Conservation (phyloP, 1,140 invertebrate species). For the Sinella curviseta region DNA sequence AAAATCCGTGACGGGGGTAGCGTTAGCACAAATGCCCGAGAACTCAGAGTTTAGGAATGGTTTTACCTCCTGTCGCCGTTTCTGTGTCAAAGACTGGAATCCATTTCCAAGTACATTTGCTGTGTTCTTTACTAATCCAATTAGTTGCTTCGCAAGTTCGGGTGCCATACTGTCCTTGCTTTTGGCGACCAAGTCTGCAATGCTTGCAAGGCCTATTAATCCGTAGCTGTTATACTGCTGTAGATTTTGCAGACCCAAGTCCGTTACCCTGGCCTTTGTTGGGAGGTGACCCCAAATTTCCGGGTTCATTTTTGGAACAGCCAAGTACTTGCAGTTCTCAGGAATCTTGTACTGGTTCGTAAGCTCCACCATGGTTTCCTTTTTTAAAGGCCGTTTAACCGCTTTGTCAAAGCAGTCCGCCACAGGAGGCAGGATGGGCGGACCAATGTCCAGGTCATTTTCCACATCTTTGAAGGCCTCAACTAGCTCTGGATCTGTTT, state of each 20-base stretch:
- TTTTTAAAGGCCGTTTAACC: not conserved
- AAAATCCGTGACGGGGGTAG: slow-evolving; percentile 19
- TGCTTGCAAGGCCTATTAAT: not conserved
- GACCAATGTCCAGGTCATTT: too few relatives aligned
- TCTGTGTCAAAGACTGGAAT: not conserved
- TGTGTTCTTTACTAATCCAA: slow-evolving; percentile 13
- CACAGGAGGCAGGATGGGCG: too few relatives aligned
- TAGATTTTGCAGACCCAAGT: slow-evolving; percentile 18
- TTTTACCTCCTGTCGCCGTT: not conserved
- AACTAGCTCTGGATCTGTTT: too few relatives aligned
- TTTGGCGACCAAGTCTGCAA: slow-evolving; percentile 12
- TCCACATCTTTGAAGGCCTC: too few relatives aligned
- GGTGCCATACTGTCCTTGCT: not conserved
- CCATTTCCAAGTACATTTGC: not conserved
- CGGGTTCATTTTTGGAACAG: slow-evolving; percentile 32
- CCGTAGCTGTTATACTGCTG: slow-evolving; percentile 12
- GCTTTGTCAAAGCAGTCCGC: not conserved
- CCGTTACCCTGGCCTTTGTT: not conserved
- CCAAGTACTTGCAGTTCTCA: slow-evolving; percentile 15
- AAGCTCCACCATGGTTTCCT: not conserved
- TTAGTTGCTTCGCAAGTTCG: not conserved
- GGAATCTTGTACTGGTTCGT: slow-evolving; percentile 9
- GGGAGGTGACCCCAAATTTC: slow-evolving; percentile 31
- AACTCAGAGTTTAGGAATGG: not conserved
- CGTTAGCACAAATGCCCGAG: not conserved